A percentile compares a stretch with the other conserved stretches of the same genome.
These are phyloP conservation scores for Suncus etruscus DNA, from an alignment of 2,113 vertebrate genomes.

Conservation along the genomic window DNA sequence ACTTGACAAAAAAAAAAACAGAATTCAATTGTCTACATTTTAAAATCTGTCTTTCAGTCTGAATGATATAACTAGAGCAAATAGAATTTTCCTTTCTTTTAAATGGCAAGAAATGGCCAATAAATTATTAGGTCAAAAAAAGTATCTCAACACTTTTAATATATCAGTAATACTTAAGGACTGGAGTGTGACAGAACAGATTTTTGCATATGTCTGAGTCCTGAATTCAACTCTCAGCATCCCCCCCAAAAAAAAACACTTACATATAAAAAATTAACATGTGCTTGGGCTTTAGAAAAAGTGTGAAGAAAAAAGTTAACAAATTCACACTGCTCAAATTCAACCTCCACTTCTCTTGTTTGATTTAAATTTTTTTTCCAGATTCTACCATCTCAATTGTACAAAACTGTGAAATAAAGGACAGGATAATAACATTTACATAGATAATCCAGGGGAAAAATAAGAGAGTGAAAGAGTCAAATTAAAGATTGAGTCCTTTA, in stretches of 20 bases:
- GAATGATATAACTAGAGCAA: constrained; percentile 29
- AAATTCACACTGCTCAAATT: not conserved
- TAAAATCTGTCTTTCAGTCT: constrained; percentile 13
- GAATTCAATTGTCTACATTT: not conserved
- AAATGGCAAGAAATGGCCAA: not conserved
- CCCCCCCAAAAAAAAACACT: too few species aligned
- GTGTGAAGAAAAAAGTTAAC: not conserved
- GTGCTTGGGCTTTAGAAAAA: constrained; percentile 8
- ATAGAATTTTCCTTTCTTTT: not conserved
- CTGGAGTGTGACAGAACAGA: too few species aligned
- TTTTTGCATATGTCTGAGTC: too few species aligned
- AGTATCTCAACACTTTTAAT: constrained; percentile 15
- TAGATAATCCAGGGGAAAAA: not conserved
- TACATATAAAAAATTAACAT: too few species aligned
- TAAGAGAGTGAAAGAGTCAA: not conserved
- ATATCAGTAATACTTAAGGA: not conserved
- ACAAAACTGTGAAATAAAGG: not conserved
- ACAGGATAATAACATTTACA: not conserved
- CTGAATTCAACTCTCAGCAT: too few species aligned
- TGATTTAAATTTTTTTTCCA: constrained; percentile 17
- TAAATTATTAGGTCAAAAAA: not conserved
- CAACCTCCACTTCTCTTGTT: not conserved
- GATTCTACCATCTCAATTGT: not conserved
- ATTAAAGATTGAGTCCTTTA: not conserved
- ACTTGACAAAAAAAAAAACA: constrained; percentile 19